Evolutionary conservation across 2,113 vertebrate species (phyloP).

Genomic region (Cettia cetti): DNA sequence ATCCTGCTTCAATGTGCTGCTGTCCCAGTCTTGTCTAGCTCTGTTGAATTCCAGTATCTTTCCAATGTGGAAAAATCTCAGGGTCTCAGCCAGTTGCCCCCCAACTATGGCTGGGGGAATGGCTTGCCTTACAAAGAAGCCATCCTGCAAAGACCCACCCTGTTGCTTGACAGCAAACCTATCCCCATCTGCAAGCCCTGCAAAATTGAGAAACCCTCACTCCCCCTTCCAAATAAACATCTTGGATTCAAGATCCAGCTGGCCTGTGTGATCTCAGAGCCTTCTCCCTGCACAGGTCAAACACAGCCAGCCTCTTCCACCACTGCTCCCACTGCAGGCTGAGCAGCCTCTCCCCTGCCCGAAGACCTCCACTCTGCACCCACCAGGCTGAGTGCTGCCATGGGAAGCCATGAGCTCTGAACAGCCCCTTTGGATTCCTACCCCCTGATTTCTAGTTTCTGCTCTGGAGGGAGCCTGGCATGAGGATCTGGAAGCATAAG

Average conservation of each 20-base stretch:
- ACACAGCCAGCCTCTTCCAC: constrained; percentile 38
- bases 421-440: neutral
- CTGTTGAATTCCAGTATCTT: neutral
- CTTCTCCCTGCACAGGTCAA: constrained; percentile 41
- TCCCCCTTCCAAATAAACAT: constrained; percentile 47
- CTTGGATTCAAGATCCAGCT: constrained; percentile 41
- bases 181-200: constrained; percentile 35
- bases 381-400: neutral
- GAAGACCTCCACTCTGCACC: neutral
- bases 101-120: neutral
- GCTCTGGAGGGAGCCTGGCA: neutral
- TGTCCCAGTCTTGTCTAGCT: neutral
- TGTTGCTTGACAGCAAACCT: neutral
- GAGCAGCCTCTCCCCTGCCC: neutral
- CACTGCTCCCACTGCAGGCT: neutral
- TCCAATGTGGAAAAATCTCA: neutral
- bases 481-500: fast-evolving
- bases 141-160: neutral
- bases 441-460: neutral
- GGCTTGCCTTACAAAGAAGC: neutral
- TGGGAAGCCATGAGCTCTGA: neutral
- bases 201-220: constrained; percentile 31
- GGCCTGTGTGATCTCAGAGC: constrained; percentile 52
- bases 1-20: neutral
- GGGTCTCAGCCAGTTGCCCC: neutral